Base-by-base conservation (phyloP, 2,888 invertebrate species). In the Dynastes hyllus region DNA sequence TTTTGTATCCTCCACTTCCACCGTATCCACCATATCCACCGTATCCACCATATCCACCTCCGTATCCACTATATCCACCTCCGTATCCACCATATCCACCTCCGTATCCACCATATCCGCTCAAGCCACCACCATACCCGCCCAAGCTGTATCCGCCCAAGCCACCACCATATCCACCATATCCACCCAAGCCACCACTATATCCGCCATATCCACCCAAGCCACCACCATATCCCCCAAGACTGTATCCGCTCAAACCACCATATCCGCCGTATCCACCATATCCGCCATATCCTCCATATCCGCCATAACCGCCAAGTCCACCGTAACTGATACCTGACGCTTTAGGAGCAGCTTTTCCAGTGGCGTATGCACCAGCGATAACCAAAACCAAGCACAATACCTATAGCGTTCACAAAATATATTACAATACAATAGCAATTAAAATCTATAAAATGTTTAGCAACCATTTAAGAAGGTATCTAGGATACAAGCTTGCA, bases 181-280 rank as follows among this genome's bases (percentile, higher is more conserved):
- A 40, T 45, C 76, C 76, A 6, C 61, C 37, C 8, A 8, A 69
- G n/a, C 63, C 27, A 0, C 77, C 69, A 37, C 77, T 45, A 40
- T 69, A 69, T 22, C 77, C 69, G 1, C 77, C 69, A 69, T 67
- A 77, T 58, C 77, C 67, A 6, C 77, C 66, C 1, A 5, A 37
- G 51, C 67, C 55, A 6, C 77, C 76, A 29, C 76, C 76, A 66
- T 76, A 76, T 58, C 71, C 71, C 5, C 71, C 55, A 5, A n/a
- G 16, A 13, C 69, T 51, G 13, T 51, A 8, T 29, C 53, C 32
- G 27, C 45, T 27, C 16, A 37, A 37, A 13, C 69, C 69, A 5
- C 69, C 69, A 69, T 69, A 69, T 69, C 61, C 61, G 27, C 61
- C 58, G 3, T 16, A 58, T 29, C 70, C 32, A 40, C 71, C 53